Evolutionary conservation across 2,113 vertebrate genomes (phyloP), one percentile per base, ranked within the genome.

Genomic region (Gambusia holbrooki): DNA sequence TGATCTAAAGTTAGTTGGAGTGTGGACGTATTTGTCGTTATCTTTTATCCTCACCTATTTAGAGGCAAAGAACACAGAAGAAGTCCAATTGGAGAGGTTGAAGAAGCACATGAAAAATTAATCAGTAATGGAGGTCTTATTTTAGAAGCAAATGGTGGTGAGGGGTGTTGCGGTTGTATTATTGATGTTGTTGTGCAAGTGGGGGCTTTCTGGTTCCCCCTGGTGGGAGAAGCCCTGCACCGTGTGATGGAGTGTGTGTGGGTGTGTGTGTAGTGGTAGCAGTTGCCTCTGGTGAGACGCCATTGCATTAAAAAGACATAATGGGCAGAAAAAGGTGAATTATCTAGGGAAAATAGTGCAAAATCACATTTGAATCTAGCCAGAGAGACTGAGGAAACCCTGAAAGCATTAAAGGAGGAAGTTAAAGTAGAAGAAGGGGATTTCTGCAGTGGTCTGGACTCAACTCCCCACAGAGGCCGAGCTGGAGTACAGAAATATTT

Each of bases 61-160:
- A 85, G 74, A 85, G 63, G 77, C 70, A 77, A 84, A 76, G 35
- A 76, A 82, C 71, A 80, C 67, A 75, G 45, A 80, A 62, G 62
- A 42, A 69, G 77, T 51, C n/a, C 28, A 58, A 35, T 80, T 66
- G 72, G 54, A 90, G 54, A 62, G 63, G 88, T 66, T 79, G 79
- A 83, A 77, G 73, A 62, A 40, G 66, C 65, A 45, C 79, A 93
- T 94, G 35, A 94, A 94, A 93, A 93, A 93, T 94, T 94, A 48
- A 94, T 88, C 48, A 77, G 84, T 87, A 88, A 85, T 85, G 69
- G 45, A 83, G 63, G 72, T 83, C 81, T 93, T 92, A 90, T 93
- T 93, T 92, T 92, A 89, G 92, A 89, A 54, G 45, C 71, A 82
- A 80, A 80, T 80, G 73, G 62, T 77, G 62, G 81, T 83, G 78